Evolutionary conservation across 2,113 vertebrate genomes (phyloP).

Genomic region (Cyanistes caeruleus): DNA sequence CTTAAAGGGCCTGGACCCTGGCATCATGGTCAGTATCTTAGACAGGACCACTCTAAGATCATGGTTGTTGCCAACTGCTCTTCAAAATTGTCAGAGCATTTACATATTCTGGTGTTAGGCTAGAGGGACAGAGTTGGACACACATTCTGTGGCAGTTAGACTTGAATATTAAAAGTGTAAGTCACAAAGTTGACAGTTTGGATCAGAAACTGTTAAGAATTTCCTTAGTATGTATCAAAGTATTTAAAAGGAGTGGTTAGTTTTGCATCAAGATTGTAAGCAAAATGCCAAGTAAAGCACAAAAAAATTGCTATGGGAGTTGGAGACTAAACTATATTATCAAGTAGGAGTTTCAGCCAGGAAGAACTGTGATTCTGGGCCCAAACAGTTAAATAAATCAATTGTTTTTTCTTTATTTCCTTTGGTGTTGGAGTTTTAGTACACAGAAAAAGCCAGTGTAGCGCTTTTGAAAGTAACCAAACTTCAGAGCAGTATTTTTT

Average conservation of each 20-base stretch:
- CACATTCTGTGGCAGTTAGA: neutral
- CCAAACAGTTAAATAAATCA: neutral
- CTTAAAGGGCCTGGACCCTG: neutral
- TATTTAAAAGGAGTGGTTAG: neutral
- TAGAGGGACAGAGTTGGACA: neutral
- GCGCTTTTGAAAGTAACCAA: neutral
- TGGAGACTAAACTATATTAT: neutral
- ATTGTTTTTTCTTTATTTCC: neutral
- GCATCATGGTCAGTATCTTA: neutral
- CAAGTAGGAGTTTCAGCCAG: neutral
- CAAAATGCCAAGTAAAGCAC: neutral
- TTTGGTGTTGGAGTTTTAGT: neutral
- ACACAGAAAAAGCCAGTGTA: neutral
- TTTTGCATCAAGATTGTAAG: neutral
- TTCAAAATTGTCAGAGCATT: neutral
- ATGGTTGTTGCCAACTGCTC: neutral
- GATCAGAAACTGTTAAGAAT: neutral
- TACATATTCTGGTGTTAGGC: neutral
- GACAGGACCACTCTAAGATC: neutral
- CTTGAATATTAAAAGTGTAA: neutral
- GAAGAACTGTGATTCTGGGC: neutral
- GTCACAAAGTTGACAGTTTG: neutral
- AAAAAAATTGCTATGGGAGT: neutral
- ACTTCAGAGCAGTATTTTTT: neutral
- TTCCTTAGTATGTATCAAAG: neutral